Base-by-base conservation (phyloP, 2,113 vertebrate genomes). In the Tychaedon coryphoeus region DNA sequence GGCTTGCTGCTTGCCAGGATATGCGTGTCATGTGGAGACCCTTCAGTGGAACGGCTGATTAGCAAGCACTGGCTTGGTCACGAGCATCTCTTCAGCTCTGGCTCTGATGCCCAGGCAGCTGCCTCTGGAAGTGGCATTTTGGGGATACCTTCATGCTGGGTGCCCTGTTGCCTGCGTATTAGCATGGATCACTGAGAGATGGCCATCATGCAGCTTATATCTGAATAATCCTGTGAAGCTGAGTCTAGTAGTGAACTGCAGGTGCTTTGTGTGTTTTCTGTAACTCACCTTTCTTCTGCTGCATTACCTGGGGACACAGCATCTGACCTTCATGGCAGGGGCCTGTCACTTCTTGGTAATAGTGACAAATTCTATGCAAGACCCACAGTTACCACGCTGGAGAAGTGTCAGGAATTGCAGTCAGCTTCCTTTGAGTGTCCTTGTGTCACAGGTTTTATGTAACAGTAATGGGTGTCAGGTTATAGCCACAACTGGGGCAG, bases 381-480 rank as follows among this genome's bases (percentile, higher is more conserved):
- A 51, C 31, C 11, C 3, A 4, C 43, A 8, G 80, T 60, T 91
- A 71, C 17, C 50, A 1, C 0, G 0, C 60, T 65, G 50, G 42
- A 83, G 54, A 47, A 26, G 53, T 18, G 57, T 18, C 54, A 74
- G 67, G 47, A 92, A 19, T 43, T 81, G 76, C 67, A 56, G 43
- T 77, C 77, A 45, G 19, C 22, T 72, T 85, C 77, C 48, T 72
- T 48, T 6, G 25, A 33, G 34, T 28, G 34, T 26, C 47, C 29
- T 48, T 82, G 87, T 69, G 62, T 61, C 54, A 23, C 36, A 40
- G 36, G 12, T 70, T 86, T 91, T 89, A 72, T 20, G 12, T 51
- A 33, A 65, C 0, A 6, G 13, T 47, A 33, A 66, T 0, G 6
- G 6, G 3, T 34, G 38, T 82, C 33, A 36, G 53, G 66, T 79